Base-by-base conservation (phyloP, 2,888 invertebrate genomes). In the Harpalus rubripes region DNA sequence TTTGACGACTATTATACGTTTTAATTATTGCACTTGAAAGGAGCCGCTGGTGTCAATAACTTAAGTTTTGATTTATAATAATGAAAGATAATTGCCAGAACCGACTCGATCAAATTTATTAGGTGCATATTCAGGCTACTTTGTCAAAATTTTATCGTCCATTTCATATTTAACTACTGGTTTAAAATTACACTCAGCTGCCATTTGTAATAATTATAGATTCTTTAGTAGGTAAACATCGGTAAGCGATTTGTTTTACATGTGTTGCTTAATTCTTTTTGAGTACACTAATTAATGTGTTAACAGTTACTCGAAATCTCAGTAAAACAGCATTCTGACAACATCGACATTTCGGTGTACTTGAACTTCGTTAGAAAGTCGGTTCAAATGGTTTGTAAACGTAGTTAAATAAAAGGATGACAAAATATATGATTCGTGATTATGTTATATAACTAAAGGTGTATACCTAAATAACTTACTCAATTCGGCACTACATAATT, bases 21-120 rank as follows among this genome's bases (percentile, higher is more conserved):
- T 68, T 68, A 56, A 68, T 72, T 82, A 72, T 74, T 74, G 74
- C 52, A 15, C 18, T 52, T 74, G 44, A 74, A 74, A 22, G 16
- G 81, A 68, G 56, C 81, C 44, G 39, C 52, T 44, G 56, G 72
- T 82, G 82, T 82, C 72, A 82, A 72, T 82, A 82, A 82, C 52
- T 72, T 52, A 68, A 68, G 52, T 32, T 68, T 82, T 82, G 82
- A 82, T 82, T 82, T 82, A 82, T 56, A 58, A 44, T 82, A 72
- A 82, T 72, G 52, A 72, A 58, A 32, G 58, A 52, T 82, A 68
- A 82, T 82, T 82, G 65, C 81, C 52, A 81, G 81, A 65, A 65
- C 65, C 68, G 81, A 44, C 56, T n/a, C 81, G 44, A 32, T 68
- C 32, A 39, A 68, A 68, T 68, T 68, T 68, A 68, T 68, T 63